Percentiles rank a stretch among this genome's conserved stretches.
Conservation (phyloP, 2,888 invertebrate genomes). For the Dione vanillae region DNA sequence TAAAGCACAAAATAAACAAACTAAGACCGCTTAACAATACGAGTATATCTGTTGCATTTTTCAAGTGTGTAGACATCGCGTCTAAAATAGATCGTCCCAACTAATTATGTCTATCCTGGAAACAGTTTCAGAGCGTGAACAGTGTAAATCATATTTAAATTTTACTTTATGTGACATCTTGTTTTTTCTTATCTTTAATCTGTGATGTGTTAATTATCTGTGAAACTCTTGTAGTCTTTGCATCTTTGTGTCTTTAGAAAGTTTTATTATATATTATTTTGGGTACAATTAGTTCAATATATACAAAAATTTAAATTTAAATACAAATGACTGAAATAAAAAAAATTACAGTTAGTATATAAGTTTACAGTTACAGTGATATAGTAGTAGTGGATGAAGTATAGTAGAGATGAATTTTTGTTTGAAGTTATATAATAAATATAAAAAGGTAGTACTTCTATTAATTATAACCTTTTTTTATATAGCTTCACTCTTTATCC, state of each 20-base stretch:
- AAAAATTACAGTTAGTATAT: too few species aligned
- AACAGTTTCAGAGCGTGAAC: slow-evolving; percentile 28
- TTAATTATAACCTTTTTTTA: too few species aligned
- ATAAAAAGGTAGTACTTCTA: too few species aligned
- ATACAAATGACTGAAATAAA: too few species aligned
- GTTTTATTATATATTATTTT: not conserved
- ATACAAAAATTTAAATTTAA: too few species aligned
- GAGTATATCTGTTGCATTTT: slow-evolving; percentile 26
- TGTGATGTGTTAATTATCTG: slow-evolving; percentile 26
- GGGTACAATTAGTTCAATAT: not conserved
- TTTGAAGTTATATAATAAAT: too few species aligned
- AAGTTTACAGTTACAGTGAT: too few species aligned
- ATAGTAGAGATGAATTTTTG: too few species aligned
- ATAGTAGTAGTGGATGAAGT: too few species aligned
- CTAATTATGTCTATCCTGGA: slow-evolving; percentile 47
- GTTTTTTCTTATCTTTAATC: slow-evolving; percentile 20
- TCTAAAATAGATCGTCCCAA: slow-evolving; percentile 55
- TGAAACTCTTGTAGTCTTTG: slow-evolving; percentile 17
- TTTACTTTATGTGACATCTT: slow-evolving; percentile 20
- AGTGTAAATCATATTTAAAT: slow-evolving; percentile 29
- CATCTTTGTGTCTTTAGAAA: not conserved
- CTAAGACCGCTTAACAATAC: not conserved
- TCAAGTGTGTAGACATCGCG: slow-evolving; percentile 21
- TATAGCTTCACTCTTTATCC: too few species aligned
- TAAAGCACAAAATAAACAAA: not conserved